Percentiles rank a stretch among this genome's conserved stretches.
Evolutionary conservation across 2,888 invertebrate genomes (phyloP).

Genomic region (Drosophila nr. perissopoda): DNA sequence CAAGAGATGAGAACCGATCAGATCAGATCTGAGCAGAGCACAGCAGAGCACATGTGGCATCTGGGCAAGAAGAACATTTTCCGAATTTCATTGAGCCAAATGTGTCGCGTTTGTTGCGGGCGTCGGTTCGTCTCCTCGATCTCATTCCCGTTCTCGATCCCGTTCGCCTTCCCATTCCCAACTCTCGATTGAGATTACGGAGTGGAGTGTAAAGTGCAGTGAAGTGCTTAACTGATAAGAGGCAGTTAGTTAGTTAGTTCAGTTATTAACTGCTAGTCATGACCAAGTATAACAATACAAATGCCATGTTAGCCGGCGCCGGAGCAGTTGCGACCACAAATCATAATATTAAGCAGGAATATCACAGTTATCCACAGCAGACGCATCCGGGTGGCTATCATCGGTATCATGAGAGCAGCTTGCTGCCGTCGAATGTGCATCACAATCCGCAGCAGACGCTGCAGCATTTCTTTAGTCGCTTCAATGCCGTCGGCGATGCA

Average conservation of each 20-base stretch:
- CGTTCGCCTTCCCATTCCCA: not conserved
- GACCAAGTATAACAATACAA: conserved; percentile 74
- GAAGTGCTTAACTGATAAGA: conserved; percentile 21
- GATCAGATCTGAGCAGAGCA: conserved; percentile 23
- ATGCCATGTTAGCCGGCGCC: conserved; percentile 42
- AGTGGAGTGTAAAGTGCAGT: conserved; percentile 19
- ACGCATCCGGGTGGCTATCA: conserved; percentile 32
- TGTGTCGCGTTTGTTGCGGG: conserved; percentile 78
- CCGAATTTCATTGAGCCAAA: conserved; percentile 76
- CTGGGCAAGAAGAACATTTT: conserved; percentile 47
- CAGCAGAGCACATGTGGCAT: conserved; percentile 43
- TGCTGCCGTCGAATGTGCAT: conserved; percentile 40
- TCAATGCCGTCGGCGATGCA: conserved; percentile 76
- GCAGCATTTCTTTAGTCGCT: conserved; percentile 79
- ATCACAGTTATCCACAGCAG: conserved; percentile 56
- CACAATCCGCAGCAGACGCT: conserved; percentile 75
- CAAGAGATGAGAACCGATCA: conserved; percentile 26
- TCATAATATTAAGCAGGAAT: conserved; percentile 70
- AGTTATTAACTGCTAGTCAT: conserved; percentile 33
- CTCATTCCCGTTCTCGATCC: not conserved
- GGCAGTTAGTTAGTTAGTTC: conserved; percentile 6
- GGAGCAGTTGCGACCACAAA: conserved; percentile 7
- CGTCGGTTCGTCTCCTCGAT: conserved; percentile 61
- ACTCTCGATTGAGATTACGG: conserved; percentile 2
- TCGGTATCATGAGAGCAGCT: conserved; percentile 32